Conservation (phyloP, 92 coral and sea anemone genomes). For the Siderastrea radians region DNA sequence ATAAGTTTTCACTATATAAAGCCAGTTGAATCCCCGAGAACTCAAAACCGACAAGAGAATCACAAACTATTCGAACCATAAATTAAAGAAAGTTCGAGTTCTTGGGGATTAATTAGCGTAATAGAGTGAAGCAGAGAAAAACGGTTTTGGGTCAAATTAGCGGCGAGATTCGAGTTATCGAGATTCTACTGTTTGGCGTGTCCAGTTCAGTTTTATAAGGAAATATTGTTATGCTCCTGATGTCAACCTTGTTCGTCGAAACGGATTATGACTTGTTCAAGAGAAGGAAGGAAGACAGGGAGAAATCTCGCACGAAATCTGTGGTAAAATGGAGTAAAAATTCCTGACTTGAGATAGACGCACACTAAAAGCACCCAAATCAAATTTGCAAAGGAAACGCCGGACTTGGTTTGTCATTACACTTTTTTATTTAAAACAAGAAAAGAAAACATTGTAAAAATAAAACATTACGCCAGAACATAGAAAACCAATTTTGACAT, state of each 20-base stretch:
- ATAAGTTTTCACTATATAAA: no score
- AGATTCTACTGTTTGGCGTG: no score
- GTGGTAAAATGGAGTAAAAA: neutral
- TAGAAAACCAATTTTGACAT: neutral
- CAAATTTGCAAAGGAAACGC: neutral
- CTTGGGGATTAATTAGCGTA: no score
- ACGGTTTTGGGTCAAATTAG: no score
- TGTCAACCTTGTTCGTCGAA: neutral
- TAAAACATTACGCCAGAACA: neutral
- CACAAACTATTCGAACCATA: no score
- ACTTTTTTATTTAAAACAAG: neutral
- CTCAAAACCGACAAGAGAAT: no score
- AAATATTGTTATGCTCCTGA: neutral
- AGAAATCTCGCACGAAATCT: neutral
- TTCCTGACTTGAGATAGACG: no score
- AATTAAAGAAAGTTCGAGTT: no score
- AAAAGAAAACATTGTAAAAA: neutral
- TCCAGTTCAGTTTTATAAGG: neutral
- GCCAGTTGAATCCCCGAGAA: no score
- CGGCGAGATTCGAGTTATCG: no score
- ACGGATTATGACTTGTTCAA: neutral
- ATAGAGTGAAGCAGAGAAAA: no score
- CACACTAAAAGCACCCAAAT: neutral
- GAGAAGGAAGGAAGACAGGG: neutral
- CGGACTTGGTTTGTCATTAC: neutral